Conservation (phyloP, 2,888 invertebrate species). For the Agriopis aurantiaria region DNA sequence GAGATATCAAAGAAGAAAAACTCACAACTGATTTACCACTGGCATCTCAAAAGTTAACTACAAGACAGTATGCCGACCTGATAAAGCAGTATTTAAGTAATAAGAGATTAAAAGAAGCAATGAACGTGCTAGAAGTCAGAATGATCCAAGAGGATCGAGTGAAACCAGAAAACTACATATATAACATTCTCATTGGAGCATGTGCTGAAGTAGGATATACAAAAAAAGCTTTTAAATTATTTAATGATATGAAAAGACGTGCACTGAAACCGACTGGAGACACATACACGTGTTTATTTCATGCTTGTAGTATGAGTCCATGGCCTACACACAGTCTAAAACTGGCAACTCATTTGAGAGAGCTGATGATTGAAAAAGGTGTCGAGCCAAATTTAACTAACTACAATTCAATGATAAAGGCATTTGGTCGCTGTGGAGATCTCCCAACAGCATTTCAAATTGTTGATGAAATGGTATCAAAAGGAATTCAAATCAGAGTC, state of each 20-base stretch:
- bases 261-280: slow-evolving; percentile 89
- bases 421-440: slow-evolving; percentile 94
- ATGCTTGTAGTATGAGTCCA: slow-evolving; percentile 94
- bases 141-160: slow-evolving; percentile 92
- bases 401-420: slow-evolving; percentile 96
- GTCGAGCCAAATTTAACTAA: slow-evolving; percentile 90
- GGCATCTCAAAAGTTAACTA: slow-evolving; percentile 82
- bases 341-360: slow-evolving; percentile 88
- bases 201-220: slow-evolving; percentile 94
- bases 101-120: slow-evolving; percentile 91
- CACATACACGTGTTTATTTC: slow-evolving; percentile 94
- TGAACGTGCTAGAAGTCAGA: slow-evolving; percentile 91
- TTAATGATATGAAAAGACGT: slow-evolving; percentile 92
- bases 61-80: slow-evolving; percentile 89
- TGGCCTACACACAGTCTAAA: slow-evolving; percentile 89
- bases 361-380: slow-evolving; percentile 89
- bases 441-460: slow-evolving; percentile 91
- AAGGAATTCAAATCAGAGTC: slow-evolving; percentile 86
- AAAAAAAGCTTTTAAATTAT: slow-evolving; percentile 94
- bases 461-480: slow-evolving; percentile 93
- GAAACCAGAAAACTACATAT: slow-evolving; percentile 92
- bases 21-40: slow-evolving; percentile 83
- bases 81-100: slow-evolving; percentile 89
- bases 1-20: slow-evolving; percentile 87
- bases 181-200: slow-evolving; percentile 93